Evolutionary conservation across 2,888 invertebrate genomes (phyloP), one percentile per base, ranked within the genome.

Genomic region (Cecidostiba fungosa): DNA sequence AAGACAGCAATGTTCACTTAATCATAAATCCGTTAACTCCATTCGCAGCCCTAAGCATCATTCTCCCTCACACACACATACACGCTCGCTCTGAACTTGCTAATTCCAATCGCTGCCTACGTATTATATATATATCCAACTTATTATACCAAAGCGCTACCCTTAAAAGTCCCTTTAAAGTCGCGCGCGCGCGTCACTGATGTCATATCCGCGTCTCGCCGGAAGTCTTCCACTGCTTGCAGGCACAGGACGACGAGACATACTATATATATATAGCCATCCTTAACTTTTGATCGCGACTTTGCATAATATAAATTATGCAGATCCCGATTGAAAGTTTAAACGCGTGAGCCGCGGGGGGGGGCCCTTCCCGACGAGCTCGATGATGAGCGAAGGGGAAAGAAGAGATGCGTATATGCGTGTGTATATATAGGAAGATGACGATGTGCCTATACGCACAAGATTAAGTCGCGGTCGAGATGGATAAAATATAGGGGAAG

Each of bases 241-340:
- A 29, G 26, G 26, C n/a, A 32, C 36, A 39, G 16, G 59, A 32
- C 29, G 77, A 39, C 36, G 62, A 66, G 43, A 23, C 66, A 43
- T 23, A 12, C 59, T 32, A 39, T 10, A 39, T 32, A 26, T 43
- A 47, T 26, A 23, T 36, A 32, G 14, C 76, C 23, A 81, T 70
- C 76, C 86, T 86, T 83, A 89, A 88, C 88, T 89, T 89, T 88
- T 79, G 86, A 36, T 3, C 86, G 85, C 84, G 85, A 87, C 86
- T 89, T 87, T 87, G 87, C 88, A 88, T 89, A 88, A 89, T 89
- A 87, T 88, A 89, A 88, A 88, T 89, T 89, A 89, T 89, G 88
- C 86, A 89, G 87, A 89, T 89, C 87, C 85, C 86, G 86, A 87
- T 87, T 85, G 85, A 85, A 87, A 87, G 79, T 87, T 87, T 87